Evolutionary conservation across 2,888 invertebrate genomes (phyloP), one percentile per base, ranked within the genome.

Genomic region (Epiblema foenella): DNA sequence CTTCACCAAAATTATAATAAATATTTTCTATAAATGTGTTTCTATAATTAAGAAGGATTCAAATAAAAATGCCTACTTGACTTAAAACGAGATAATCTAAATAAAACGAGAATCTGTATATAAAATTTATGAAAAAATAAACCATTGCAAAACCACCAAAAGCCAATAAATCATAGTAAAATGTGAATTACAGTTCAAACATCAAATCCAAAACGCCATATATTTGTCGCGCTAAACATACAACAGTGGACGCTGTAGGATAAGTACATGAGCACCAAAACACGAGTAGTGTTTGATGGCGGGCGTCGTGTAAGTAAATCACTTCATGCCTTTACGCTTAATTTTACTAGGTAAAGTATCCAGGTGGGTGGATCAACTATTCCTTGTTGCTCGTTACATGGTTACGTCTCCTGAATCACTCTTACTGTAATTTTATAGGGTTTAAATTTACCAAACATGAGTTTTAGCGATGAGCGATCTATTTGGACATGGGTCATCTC

Each of bases 221-320:
- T 64, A 72, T 75, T 63, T 78, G 68, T 74, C 68, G 63, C 74
- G 74, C 77, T 75, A 79, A 70, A 65, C 29, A 56, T 66, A 76
- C 75, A 70, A 74, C 75, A 75, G 78, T 90, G 90, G 89, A 91
- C 90, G 89, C 85, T 79, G 84, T 80, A 81, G 77, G 77, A 83
- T 91, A 90, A 90, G 91, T 91, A 91, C 91, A 87, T 81, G 76
- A 82, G 80, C 77, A 81, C 77, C 78, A 77, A 77, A 70, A 81
- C 76, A 77, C 66, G 77, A 76, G 77, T 75, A 46, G 66, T 77
- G 77, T 76, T 63, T 56, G 73, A 15, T 73, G 59, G 46, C 56
- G 49, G 57, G 46, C 56, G 49, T 54, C 59, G 69, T 68, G 74
- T 54, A 42, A 65, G 59, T 10, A 70, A 60, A 54, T 54, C 59